These are phyloP conservation scores for Triplophysa bombifrons DNA, from an alignment of 2,797 vertebrate genomes.

Conservation along the genomic window DNA sequence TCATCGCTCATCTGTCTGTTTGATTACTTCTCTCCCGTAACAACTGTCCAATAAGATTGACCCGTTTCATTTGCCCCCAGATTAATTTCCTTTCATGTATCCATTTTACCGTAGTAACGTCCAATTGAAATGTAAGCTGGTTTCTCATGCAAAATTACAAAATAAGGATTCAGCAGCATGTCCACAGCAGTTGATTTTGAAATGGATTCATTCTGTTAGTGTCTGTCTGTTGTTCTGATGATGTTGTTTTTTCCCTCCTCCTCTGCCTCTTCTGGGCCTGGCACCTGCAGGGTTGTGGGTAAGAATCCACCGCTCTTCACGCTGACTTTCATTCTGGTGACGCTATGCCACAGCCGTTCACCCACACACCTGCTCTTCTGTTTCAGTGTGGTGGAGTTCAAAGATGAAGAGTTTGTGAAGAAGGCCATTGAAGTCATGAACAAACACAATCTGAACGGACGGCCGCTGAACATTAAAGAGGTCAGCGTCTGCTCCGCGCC, in stretches of 20 bases:
- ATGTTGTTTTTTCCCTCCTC: constrained; percentile 10
- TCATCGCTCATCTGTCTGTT: constrained; percentile 33
- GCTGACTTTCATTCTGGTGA: not conserved
- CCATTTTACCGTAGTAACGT: constrained; percentile 13
- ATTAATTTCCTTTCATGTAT: constrained; percentile 23
- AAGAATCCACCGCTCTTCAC: constrained; percentile 13
- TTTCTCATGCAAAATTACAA: not conserved
- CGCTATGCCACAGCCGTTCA: no score
- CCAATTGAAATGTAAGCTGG: not conserved
- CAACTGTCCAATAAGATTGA: constrained; percentile 1
- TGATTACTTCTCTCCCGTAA: constrained; percentile 1
- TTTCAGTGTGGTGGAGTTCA: constrained; percentile 96
- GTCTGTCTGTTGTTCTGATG: constrained; percentile 23
- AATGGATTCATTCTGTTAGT: not conserved
- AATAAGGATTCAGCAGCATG: constrained; percentile 12
- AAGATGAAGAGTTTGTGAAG: constrained; percentile 98
- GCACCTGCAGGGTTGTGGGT: constrained; percentile 55
- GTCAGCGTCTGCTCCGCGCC: constrained; percentile 63
- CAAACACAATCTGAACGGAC: constrained; percentile 93
- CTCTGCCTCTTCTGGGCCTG: not conserved
- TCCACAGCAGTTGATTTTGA: not conserved
- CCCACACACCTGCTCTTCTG: not conserved
- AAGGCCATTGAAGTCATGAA: constrained; percentile 96
- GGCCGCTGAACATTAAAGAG: constrained; percentile 97
- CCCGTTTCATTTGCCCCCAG: constrained; percentile 8